Percentiles rank a stretch among this genome's conserved stretches.
Conservation (phyloP, 2,113 vertebrate species). For the Bungarus multicinctus region DNA sequence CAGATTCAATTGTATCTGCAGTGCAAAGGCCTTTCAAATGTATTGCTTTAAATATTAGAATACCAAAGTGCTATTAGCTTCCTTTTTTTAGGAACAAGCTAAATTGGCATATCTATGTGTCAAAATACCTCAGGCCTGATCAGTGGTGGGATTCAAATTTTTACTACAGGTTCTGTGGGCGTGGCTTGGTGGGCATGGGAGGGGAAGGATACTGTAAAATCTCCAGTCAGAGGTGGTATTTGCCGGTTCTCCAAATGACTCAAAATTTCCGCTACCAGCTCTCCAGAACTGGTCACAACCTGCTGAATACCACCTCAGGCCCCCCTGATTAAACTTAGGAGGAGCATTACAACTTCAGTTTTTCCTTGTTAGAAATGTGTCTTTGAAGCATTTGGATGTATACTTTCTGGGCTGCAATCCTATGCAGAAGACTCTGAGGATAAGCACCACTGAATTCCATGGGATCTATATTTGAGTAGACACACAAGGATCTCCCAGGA, state of each 20-base stretch:
- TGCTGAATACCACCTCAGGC: too few species aligned
- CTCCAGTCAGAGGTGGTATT: too few species aligned
- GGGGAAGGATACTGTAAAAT: too few species aligned
- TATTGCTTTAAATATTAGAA: neutral
- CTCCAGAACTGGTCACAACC: too few species aligned
- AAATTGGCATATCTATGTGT: neutral
- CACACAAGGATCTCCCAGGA: neutral
- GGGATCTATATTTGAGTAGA: neutral
- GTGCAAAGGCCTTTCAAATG: neutral
- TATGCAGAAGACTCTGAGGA: neutral
- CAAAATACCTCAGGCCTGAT: neutral
- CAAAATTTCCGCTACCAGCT: too few species aligned
- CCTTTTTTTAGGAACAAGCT: neutral
- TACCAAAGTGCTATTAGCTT: neutral
- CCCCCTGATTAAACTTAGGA: neutral
- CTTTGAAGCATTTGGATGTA: conserved; percentile 5
- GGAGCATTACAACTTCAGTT: conserved; percentile 22
- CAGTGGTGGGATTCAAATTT: too few species aligned
- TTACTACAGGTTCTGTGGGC: too few species aligned
- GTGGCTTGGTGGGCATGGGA: too few species aligned
- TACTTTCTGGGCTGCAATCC: neutral
- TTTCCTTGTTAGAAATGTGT: conserved; percentile 22
- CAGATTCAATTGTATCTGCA: neutral
- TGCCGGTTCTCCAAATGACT: too few species aligned
- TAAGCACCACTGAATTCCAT: neutral